phyloP scores from a whole-genome alignment of 2,113 vertebrate genomes.

The Cheirogaleus medius region DNA sequence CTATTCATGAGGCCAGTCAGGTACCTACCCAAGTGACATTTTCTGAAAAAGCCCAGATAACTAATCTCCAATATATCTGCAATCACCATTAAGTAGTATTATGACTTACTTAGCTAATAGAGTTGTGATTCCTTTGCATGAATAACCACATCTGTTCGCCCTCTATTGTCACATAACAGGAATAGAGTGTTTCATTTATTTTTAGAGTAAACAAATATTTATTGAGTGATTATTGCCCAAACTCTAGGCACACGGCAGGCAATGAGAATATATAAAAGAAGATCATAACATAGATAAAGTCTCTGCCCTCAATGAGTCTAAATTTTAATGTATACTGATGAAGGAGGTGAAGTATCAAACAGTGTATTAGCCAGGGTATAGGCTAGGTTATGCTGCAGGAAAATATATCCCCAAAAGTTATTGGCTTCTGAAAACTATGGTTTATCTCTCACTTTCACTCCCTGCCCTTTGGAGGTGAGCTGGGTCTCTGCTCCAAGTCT shows the following conservation, averaged over 20 bases:
- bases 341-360: background rate
- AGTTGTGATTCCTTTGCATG: background rate
- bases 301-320: background rate
- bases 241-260: background rate
- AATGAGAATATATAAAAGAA: background rate
- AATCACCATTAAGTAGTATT: background rate
- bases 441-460: background rate
- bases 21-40: background rate
- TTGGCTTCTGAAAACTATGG: background rate
- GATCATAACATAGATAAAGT: background rate
- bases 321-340: background rate
- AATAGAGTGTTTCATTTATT: background rate
- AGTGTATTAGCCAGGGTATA: background rate
- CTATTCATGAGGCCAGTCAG: background rate
- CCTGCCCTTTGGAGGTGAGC: background rate
- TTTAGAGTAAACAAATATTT: constrained; percentile 42
- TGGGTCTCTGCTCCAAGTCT: background rate
- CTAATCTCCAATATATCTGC: background rate
- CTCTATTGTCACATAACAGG: background rate
- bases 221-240: background rate
- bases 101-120: background rate
- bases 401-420: background rate
- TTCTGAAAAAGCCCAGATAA: background rate
- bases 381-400: background rate
- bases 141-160: background rate